Evolutionary conservation across 2,113 vertebrate species (phyloP), one percentile per base, ranked within the genome.

Genomic region (Tetrao urogallus): DNA sequence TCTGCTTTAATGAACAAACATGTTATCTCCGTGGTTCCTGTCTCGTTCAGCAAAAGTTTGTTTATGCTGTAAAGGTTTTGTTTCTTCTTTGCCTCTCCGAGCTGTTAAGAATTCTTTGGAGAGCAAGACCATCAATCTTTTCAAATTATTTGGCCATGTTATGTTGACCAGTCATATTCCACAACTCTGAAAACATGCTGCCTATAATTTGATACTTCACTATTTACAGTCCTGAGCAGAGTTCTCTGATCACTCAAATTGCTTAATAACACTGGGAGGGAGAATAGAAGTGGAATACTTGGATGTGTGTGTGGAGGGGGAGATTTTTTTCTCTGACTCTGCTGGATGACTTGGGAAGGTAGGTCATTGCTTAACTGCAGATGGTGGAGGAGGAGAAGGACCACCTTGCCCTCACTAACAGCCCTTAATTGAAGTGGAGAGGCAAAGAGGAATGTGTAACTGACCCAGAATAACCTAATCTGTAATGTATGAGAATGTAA

Each of bases 401-500:
- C 27, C 5, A 12, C 9, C 16, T 74, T 43, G 6, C 36, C 28
- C 22, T 78, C 38, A 63, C 4, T 64, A 4, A 11, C 57, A 27
- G 66, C 7, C 7, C 25, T 0, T 0, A 27, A 5, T 2, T 85
- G 64, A 65, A 42, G 5, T 67, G 28, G 84, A 50, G 47, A 43
- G 4, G 6, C 5, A 58, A 20, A 27, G 32, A 13, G 74, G 28
- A 47, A 48, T 30, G 6, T 50, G 4, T 67, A 19, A 11, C 20
- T 78, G 38, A 40, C 28, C 16, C 32, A 42, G 13, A 88, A 52
- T 56, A 42, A 69, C 11, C 1, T 43, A 0, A 54, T 30, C 57
- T 61, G 14, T 45, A 5, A 47, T n/a, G 18, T 11, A 24, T 89
- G 15, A 79, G 27, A 42, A 42, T 36, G 8, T 20, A 58, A 74